phyloP scores from a whole-genome alignment of 2,797 vertebrate species.

The Microctenopoma stevenorrisi region DNA sequence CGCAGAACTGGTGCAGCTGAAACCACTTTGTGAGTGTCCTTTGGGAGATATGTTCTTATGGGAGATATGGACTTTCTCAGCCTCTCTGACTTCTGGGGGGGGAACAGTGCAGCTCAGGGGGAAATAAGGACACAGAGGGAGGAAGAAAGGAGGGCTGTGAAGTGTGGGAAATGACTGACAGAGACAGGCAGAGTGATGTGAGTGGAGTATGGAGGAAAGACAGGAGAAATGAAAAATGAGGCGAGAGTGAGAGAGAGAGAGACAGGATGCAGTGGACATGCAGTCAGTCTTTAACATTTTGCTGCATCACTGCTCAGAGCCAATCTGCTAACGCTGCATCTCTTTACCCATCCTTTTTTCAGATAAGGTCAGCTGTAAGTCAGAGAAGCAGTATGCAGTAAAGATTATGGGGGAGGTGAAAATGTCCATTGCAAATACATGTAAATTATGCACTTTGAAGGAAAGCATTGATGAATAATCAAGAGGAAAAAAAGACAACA shows the following conservation, averaged over 20 bases:
- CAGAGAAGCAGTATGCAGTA: not conserved
- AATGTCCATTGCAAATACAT: no score
- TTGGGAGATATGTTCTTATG: conserved; percentile 12
- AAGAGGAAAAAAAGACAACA: no score
- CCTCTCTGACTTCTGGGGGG: conserved; percentile 9
- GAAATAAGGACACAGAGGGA: not conserved
- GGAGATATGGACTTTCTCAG: conserved; percentile 13
- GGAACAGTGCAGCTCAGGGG: not conserved
- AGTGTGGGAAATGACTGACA: conserved; percentile 24
- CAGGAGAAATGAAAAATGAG: not conserved
- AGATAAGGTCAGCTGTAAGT: not conserved
- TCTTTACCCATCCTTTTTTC: not conserved
- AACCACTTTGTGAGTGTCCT: conserved; percentile 17
- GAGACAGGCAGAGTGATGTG: conserved; percentile 7
- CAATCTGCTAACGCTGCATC: conserved; percentile 12
- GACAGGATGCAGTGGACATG: conserved; percentile 5
- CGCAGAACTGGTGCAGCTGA: conserved; percentile 16
- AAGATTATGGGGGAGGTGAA: not conserved
- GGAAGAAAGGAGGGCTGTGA: conserved; percentile 16
- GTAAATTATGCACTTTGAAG: not conserved
- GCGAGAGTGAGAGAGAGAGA: not conserved
- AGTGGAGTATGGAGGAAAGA: conserved; percentile 3
- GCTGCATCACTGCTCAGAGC: conserved; percentile 25
- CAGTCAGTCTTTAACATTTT: conserved; percentile 24
- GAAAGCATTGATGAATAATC: no score